Conservation (phyloP, 2,113 vertebrate genomes). For the Leptocoma aspasia region DNA sequence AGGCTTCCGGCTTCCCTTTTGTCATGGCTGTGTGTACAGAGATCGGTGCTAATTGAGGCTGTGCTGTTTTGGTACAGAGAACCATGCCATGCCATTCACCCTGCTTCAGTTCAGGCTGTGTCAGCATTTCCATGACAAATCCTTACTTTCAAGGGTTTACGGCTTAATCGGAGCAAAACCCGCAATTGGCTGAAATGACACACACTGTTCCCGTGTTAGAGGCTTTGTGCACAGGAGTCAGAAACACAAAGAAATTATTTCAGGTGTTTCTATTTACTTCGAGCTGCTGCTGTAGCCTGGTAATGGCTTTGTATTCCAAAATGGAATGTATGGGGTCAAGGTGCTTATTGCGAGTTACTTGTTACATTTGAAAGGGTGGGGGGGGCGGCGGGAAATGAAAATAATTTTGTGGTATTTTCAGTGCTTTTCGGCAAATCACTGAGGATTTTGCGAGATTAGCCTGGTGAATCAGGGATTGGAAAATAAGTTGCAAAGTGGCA, state of each 20-base stretch:
- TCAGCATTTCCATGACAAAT: conserved; percentile 65
- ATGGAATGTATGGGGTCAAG: background rate
- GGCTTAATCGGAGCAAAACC: conserved; percentile 40
- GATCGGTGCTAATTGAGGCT: background rate
- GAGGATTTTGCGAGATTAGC: conserved; percentile 6
- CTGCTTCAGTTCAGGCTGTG: background rate
- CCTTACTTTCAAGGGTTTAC: conserved; percentile 40
- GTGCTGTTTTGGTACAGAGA: background rate
- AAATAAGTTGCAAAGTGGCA: background rate
- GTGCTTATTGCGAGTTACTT: background rate
- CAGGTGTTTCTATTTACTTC: conserved; percentile 10
- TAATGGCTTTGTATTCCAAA: conserved; percentile 10
- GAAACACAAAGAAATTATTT: conserved; percentile 27
- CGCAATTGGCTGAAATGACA: background rate
- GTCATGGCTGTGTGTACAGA: conserved; percentile 14
- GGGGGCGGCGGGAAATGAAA: accelerated
- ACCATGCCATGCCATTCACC: background rate
- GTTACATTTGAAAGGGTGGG: background rate
- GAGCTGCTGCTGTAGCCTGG: background rate
- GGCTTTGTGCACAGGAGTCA: background rate
- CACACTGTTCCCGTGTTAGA: background rate
- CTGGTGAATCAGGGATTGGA: background rate
- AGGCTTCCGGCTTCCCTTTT: background rate
- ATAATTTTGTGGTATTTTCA: background rate
- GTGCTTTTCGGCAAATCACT: background rate